phyloP scores from a whole-genome alignment of 2,888 invertebrate genomes.

The Adelphocoris suturalis region DNA sequence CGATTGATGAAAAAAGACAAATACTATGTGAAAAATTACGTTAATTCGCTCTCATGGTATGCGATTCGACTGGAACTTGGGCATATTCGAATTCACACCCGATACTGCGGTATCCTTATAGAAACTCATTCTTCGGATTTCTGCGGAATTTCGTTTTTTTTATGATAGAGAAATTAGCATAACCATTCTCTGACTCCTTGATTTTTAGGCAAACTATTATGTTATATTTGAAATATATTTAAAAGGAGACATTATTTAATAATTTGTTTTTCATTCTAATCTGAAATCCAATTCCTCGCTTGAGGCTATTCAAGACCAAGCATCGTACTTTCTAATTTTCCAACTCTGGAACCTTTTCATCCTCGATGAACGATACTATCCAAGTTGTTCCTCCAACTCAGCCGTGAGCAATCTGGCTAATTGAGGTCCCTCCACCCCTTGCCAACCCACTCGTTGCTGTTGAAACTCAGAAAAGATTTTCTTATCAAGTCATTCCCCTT shows the following conservation, averaged over 20 bases:
- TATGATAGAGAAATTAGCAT: too few relatives aligned
- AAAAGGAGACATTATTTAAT: background rate
- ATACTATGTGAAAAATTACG: too few relatives aligned
- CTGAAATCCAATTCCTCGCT: background rate
- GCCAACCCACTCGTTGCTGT: background rate
- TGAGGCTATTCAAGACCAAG: background rate
- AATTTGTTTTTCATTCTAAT: background rate
- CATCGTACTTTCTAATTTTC: slow-evolving; percentile 7
- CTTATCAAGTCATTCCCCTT: slow-evolving; percentile 22
- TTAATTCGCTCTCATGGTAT: too few relatives aligned
- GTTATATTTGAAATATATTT: background rate
- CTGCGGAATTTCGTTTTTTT: too few relatives aligned
- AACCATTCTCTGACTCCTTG: too few relatives aligned
- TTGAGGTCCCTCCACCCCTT: background rate
- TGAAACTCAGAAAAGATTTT: slow-evolving; percentile 16
- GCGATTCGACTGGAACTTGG: too few relatives aligned
- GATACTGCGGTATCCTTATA: too few relatives aligned
- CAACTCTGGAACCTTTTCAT: slow-evolving; percentile 15
- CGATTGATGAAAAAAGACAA: too few relatives aligned
- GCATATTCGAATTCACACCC: too few relatives aligned
- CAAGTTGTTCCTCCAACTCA: slow-evolving; percentile 32
- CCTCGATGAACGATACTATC: slow-evolving; percentile 36
- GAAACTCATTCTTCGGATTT: too few relatives aligned
- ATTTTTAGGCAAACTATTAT: too few relatives aligned
- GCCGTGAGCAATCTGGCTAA: slow-evolving; percentile 24